phyloP scores from a whole-genome alignment of 2,888 invertebrate genomes.

The Aethes cnicana region DNA sequence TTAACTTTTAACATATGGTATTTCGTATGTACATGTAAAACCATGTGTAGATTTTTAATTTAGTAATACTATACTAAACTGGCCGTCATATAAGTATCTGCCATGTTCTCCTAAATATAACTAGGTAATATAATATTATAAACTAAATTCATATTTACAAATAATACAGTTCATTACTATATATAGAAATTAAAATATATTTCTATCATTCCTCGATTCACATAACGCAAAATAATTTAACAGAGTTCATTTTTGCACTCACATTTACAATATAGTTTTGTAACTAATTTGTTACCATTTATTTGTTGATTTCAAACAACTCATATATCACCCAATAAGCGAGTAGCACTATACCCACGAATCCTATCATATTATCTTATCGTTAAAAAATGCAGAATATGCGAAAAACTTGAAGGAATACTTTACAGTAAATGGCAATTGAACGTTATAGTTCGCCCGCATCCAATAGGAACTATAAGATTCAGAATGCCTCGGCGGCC shows the following conservation, averaged over 20 bases:
- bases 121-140: slow-evolving; percentile 84
- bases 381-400: slow-evolving; percentile 80
- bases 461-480: slow-evolving; percentile 82
- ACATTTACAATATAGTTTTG: slow-evolving; percentile 80
- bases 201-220: slow-evolving; percentile 82
- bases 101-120: slow-evolving; percentile 84
- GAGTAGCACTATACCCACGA: slow-evolving; percentile 77
- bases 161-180: slow-evolving; percentile 83
- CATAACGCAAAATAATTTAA: slow-evolving; percentile 84
- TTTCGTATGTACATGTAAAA: slow-evolving; percentile 80
- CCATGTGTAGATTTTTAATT: slow-evolving; percentile 80
- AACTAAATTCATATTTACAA: slow-evolving; percentile 84
- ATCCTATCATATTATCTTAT: slow-evolving; percentile 72
- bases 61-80: slow-evolving; percentile 88
- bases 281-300: slow-evolving; percentile 72
- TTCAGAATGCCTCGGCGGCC: slow-evolving; percentile 76
- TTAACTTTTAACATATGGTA: slow-evolving; percentile 54
- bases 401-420: slow-evolving; percentile 80
- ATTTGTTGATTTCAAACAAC: slow-evolving; percentile 73
- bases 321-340: slow-evolving; percentile 81
- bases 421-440: slow-evolving; percentile 79
- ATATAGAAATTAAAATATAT: slow-evolving; percentile 82
- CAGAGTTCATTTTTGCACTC: slow-evolving; percentile 82
- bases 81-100: slow-evolving; percentile 87
- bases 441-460: slow-evolving; percentile 82